A percentile compares a stretch with the other conserved stretches of the same genome.
phyloP scores from a whole-genome alignment of 2,888 invertebrate species.

The Leuctra nigra region DNA sequence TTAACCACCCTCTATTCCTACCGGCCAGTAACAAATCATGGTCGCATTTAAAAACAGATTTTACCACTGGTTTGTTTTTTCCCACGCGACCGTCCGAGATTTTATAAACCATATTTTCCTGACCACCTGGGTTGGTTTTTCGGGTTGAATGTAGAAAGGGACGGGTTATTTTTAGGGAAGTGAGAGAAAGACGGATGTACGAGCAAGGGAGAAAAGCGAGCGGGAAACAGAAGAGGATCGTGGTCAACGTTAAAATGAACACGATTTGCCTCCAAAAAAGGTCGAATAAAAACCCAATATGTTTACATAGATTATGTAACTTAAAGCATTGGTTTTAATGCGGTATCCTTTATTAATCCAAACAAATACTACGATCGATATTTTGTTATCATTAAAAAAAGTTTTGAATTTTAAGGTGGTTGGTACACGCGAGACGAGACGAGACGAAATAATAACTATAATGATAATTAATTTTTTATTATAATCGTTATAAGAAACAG shows the following conservation, averaged over 20 bases:
- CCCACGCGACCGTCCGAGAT: constrained; percentile 11
- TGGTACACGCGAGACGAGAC: too few species aligned
- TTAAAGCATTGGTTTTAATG: too few species aligned
- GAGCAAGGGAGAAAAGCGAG: background rate
- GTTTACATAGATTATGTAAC: too few species aligned
- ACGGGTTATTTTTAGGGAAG: background rate
- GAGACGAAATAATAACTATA: too few species aligned
- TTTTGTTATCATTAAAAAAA: too few species aligned
- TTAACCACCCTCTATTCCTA: constrained; percentile 12
- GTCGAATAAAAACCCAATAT: too few species aligned
- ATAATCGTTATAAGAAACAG: too few species aligned
- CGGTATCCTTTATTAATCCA: too few species aligned
- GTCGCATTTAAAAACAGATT: constrained; percentile 25
- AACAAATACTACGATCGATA: too few species aligned
- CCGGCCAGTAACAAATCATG: constrained; percentile 23
- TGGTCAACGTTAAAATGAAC: constrained; percentile 3
- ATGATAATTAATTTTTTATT: too few species aligned
- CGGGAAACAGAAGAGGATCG: constrained; percentile 6
- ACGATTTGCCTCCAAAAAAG: too few species aligned
- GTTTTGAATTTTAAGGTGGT: too few species aligned
- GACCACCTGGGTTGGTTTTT: constrained; percentile 12
- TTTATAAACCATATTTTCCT: constrained; percentile 17
- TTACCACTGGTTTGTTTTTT: constrained; percentile 15
- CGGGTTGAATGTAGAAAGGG: background rate
- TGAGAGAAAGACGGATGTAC: constrained; percentile 1